Evolutionary conservation across 2,113 vertebrate species (phyloP).

Genomic region (Leptodactylus fuscus): DNA sequence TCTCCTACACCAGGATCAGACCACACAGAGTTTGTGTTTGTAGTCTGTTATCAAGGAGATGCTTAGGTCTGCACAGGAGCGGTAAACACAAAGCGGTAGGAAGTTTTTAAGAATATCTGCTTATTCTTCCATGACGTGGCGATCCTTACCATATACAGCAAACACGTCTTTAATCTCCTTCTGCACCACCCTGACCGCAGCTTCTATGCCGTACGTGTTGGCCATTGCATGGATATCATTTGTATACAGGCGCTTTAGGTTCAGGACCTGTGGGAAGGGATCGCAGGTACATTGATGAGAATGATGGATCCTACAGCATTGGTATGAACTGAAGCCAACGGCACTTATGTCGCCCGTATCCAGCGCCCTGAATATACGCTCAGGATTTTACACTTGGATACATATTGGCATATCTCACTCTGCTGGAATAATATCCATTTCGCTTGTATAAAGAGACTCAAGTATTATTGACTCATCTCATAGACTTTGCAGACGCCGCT

Average conservation of each 20-base stretch:
- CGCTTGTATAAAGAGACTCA: too few species aligned
- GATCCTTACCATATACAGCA: constrained; percentile 93
- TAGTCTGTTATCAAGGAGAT: not conserved
- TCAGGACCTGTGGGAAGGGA: constrained; percentile 78
- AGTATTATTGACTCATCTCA: too few species aligned
- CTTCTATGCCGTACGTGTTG: constrained; percentile 92
- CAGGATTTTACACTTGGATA: too few species aligned
- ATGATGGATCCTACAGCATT: not conserved
- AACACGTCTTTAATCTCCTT: constrained; percentile 99
- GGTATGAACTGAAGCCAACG: too few species aligned
- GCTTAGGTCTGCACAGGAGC: not conserved
- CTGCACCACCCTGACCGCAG: constrained; percentile 90
- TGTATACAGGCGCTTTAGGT: constrained; percentile 87
- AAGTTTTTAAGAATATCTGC: too few species aligned
- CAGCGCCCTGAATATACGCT: not conserved
- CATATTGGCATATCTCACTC: too few species aligned
- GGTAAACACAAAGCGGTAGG: too few species aligned
- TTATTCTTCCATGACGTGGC: too few species aligned
- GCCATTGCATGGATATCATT: constrained; percentile 96
- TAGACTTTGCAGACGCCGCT: not conserved
- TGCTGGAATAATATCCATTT: too few species aligned
- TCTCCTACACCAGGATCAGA: not conserved
- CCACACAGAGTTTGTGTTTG: not conserved
- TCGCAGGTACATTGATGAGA: not conserved
- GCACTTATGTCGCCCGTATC: too few species aligned